Evolutionary conservation across 2,888 invertebrate genomes (phyloP), one percentile per base, ranked within the genome.

Genomic region (Andrena fulva): DNA sequence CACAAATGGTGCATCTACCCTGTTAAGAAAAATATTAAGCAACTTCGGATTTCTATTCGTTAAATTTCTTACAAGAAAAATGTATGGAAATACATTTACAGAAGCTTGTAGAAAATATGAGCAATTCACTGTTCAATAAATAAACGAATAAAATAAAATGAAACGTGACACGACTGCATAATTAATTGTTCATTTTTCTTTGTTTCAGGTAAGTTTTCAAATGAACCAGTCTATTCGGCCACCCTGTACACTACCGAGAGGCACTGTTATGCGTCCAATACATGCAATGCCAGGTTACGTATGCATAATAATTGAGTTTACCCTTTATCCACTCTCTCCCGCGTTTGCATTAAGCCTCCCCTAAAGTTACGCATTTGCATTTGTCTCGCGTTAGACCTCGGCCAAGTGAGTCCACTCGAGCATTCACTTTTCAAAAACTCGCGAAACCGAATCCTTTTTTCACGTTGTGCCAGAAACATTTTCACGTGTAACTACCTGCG

Each of bases 131-230:
- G 42, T 42, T 42, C 1, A 20, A 54, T 54, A 10, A 54, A 52
- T 52, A 48, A 48, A 16, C 16, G 6, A 33, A 29, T 62, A 62
- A 62, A 62, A 62, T 62, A 8, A 16, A 60, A 16, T 31, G 6
- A 12, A 20, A 63, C 1, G 6, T 63, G 4, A 12, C 7, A 29
- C 16, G 7, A 4, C 1, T 29, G 8, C n/a, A 10, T 10, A 67
- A 62, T n/a, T 73, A 75, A 75, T 48, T 12, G 10, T 60, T 42
- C 12, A 54, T 29, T 42, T 56, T 74, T 77, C 63, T 76, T 42
- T 90, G 88, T 90, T 90, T 78, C 84, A 91, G 91, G 91, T 91
- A 91, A 91, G 91, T 91, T 82, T 74, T 71, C 82, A 31, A 50
- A 50, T 83, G 24, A 75, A 42, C 35, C 74, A 69, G 35, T 50